Evolutionary conservation across 2,888 invertebrate genomes (phyloP).

Genomic region (Netelia virgata): DNA sequence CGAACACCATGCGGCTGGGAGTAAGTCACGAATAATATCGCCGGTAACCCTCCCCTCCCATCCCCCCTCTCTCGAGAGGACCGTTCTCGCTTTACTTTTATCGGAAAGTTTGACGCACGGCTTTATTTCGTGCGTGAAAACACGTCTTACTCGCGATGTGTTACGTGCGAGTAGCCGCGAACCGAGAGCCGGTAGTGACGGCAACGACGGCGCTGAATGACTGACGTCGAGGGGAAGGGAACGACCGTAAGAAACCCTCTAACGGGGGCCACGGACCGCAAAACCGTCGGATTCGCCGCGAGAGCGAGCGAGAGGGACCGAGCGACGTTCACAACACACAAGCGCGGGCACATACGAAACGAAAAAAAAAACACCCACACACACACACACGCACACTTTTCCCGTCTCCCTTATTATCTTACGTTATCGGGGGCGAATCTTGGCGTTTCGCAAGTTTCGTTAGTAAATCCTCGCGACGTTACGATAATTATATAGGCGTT

Average conservation of each 20-base stretch:
- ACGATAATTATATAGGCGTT: neutral
- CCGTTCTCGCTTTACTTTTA: too few species aligned
- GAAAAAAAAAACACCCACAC: constrained; percentile 14
- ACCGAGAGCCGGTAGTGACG: constrained; percentile 63
- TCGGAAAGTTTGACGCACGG: too few species aligned
- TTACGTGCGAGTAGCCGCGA: constrained; percentile 38
- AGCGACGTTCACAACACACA: constrained; percentile 38
- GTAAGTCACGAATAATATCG: neutral
- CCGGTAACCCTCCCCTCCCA: neutral
- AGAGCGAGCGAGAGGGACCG: constrained; percentile 37
- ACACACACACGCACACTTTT: constrained; percentile 15
- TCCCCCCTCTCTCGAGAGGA: too few species aligned
- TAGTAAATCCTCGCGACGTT: neutral
- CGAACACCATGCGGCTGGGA: constrained; percentile 3
- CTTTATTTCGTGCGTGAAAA: too few species aligned
- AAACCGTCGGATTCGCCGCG: constrained; percentile 65
- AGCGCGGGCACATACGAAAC: neutral
- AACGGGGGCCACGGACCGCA: constrained; percentile 73
- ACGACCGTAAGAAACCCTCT: constrained; percentile 74
- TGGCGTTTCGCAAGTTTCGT: neutral
- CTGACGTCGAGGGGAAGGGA: constrained; percentile 71
- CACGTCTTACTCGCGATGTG: constrained; percentile 9
- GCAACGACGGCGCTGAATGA: constrained; percentile 62
- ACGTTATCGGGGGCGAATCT: constrained; percentile 27
- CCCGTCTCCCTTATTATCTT: constrained; percentile 28